Evolutionary conservation across 2,797 vertebrate genomes (phyloP).

Genomic region (Labeo calbasu): DNA sequence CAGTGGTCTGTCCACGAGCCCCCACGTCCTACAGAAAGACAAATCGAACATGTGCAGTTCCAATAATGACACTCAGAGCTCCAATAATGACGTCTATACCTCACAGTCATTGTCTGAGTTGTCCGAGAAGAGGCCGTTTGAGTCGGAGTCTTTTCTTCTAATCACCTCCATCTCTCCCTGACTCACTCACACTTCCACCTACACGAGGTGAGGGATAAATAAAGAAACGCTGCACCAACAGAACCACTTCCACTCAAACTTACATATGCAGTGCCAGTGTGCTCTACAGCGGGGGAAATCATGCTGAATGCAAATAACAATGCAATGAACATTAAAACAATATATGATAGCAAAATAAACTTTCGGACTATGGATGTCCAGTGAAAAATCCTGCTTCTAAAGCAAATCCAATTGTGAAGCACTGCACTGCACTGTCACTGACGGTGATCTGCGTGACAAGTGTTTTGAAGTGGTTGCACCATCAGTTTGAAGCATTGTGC

Average conservation of each 20-base stretch:
- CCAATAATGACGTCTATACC: constrained; percentile 63
- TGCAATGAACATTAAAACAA: background rate
- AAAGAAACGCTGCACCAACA: constrained; percentile 9
- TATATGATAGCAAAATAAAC: background rate
- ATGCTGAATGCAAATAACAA: background rate
- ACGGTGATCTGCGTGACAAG: background rate
- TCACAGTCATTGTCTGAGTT: constrained; percentile 77
- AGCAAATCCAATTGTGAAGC: background rate
- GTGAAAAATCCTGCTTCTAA: background rate
- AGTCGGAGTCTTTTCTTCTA: constrained; percentile 68
- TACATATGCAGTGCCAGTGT: background rate
- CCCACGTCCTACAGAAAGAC: constrained; percentile 64
- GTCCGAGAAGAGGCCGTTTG: constrained; percentile 74
- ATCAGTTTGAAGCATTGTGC: background rate
- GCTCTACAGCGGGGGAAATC: background rate
- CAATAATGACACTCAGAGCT: background rate
- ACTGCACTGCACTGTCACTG: background rate
- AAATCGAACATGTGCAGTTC: background rate
- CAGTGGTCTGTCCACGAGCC: constrained; percentile 67
- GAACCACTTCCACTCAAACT: background rate
- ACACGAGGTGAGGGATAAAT: constrained; percentile 26
- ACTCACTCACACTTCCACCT: constrained; percentile 69
- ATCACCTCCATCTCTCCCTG: constrained; percentile 70
- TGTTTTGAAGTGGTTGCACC: constrained; percentile 3
- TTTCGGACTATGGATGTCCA: background rate